Percentiles rank a stretch among this genome's conserved stretches.
phyloP scores from a whole-genome alignment of 2,888 invertebrate genomes.

The Sphecodes monilicornis region DNA sequence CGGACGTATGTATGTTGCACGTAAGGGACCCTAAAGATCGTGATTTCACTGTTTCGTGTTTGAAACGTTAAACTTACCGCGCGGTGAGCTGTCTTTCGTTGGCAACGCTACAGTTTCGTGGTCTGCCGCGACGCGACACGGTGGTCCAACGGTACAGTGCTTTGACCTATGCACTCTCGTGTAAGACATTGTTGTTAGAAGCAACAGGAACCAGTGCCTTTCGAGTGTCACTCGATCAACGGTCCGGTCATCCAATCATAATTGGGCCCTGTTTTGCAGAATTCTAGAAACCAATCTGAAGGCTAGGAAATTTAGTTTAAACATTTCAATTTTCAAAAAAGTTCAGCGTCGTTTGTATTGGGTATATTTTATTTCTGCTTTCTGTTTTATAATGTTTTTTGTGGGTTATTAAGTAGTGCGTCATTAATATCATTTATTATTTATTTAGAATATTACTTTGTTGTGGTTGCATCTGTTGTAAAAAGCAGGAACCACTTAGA shows the following conservation, averaged over 20 bases:
- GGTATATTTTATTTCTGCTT: background rate
- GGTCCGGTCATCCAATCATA: conserved; percentile 30
- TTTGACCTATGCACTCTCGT: conserved; percentile 56
- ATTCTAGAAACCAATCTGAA: background rate
- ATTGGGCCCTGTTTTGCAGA: conserved; percentile 15
- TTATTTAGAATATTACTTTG: no score
- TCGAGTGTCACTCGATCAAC: conserved; percentile 42
- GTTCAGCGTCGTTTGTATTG: background rate
- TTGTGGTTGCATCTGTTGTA: no score
- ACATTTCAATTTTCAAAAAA: background rate
- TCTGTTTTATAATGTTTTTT: no score
- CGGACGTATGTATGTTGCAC: conserved; percentile 55
- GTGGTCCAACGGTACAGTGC: conserved; percentile 62
- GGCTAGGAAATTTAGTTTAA: background rate
- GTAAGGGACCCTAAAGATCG: conserved; percentile 62
- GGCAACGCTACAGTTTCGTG: conserved; percentile 55
- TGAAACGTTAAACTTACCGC: conserved; percentile 65
- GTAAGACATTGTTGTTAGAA: conserved; percentile 54
- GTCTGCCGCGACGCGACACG: conserved; percentile 41
- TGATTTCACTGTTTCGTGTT: conserved; percentile 64
- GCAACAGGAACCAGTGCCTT: conserved; percentile 44
- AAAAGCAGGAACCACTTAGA: no score
- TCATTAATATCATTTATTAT: background rate
- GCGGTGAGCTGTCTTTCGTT: conserved; percentile 40
- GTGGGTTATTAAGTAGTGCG: background rate